These are phyloP conservation scores for Aphaenogaster ashmeadi DNA, from an alignment of 1,140 invertebrate species.

Conservation along the genomic window DNA sequence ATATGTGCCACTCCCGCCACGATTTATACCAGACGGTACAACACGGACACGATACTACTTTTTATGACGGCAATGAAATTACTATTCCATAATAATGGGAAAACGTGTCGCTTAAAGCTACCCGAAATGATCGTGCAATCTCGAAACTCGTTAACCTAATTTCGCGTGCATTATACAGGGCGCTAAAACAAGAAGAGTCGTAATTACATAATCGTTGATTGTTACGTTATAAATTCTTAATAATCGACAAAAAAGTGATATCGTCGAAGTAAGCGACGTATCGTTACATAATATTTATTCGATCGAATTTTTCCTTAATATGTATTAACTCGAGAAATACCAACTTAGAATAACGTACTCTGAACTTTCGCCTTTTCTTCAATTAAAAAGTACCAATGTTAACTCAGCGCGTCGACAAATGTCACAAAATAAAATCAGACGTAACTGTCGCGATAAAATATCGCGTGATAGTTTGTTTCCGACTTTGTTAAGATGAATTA, in stretches of 20 bases:
- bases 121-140: conserved; percentile 18
- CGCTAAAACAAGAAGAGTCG: neutral
- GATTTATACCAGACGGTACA: neutral
- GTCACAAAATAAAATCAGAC: neutral
- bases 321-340: neutral
- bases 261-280: neutral
- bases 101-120: conserved; percentile 24
- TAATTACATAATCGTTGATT: neutral
- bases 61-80: conserved; percentile 31
- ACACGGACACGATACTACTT: neutral
- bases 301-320: neutral
- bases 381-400: neutral
- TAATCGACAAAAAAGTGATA: neutral
- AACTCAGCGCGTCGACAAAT: neutral
- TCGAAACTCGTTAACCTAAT: conserved; percentile 39
- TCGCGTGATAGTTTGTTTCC: neutral
- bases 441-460: conserved; percentile 12
- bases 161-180: conserved; percentile 5
- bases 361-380: neutral
- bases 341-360: neutral
- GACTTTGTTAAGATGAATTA: conserved; percentile 30
- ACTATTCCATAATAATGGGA: conserved; percentile 20
- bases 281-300: neutral
- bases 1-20: neutral
- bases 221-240: neutral